Conservation (phyloP, 1,140 invertebrate genomes). For the Scaptomyza montana region DNA sequence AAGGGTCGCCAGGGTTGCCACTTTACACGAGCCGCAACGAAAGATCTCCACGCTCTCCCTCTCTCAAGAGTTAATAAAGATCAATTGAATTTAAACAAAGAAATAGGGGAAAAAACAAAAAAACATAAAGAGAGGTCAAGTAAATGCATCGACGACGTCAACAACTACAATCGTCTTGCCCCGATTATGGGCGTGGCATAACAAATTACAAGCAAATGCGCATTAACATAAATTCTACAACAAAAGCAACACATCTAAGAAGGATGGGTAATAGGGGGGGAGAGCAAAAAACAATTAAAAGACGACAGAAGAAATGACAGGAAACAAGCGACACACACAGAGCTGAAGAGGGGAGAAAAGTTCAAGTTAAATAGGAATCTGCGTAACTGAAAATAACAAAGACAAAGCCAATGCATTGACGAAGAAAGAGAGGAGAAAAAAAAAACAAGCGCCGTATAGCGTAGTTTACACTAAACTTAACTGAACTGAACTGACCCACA, state of each 20-base stretch:
- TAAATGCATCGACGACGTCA: constrained; percentile 35
- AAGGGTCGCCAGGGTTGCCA: constrained; percentile 38
- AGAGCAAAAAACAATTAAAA: constrained; percentile 79
- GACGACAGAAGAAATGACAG: constrained; percentile 52
- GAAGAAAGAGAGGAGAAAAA: background rate
- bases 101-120: constrained; percentile 20
- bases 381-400: constrained; percentile 32
- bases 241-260: too few species aligned
- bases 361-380: constrained; percentile 12
- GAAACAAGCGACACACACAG: constrained; percentile 35
- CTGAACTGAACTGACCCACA: constrained; percentile 46
- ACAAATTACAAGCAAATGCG: constrained; percentile 68
- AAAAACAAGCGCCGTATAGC: background rate
- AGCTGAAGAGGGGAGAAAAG: constrained; percentile 1
- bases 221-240: constrained; percentile 67
- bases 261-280: constrained; percentile 49
- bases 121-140: constrained; percentile 31
- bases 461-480: constrained; percentile 5
- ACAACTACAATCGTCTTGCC: constrained; percentile 37
- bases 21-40: constrained; percentile 65
- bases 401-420: constrained; percentile 38
- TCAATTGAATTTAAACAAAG: constrained; percentile 82
- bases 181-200: constrained; percentile 53
- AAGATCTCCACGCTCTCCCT: constrained; percentile 18
- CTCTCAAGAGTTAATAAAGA: constrained; percentile 71